Conservation (phyloP, 2,888 invertebrate genomes). For the Agonum fuliginosum region DNA sequence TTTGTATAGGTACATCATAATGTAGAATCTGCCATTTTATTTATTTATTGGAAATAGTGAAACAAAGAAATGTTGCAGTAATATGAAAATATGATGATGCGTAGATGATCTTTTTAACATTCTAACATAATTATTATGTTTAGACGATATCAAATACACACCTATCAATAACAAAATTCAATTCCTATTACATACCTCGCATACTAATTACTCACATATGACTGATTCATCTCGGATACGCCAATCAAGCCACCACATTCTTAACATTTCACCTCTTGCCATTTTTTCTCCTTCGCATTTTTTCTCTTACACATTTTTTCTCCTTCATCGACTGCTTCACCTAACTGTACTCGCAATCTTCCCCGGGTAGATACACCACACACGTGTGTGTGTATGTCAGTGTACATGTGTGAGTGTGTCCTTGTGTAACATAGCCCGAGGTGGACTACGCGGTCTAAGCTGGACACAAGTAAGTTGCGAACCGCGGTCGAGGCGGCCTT, state of each 20-base stretch:
- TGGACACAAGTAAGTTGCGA: background rate
- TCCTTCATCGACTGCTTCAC: background rate
- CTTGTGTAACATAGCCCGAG: background rate
- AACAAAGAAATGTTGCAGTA: no score
- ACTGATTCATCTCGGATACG: conserved; percentile 9
- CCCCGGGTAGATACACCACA: background rate
- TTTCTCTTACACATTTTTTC: no score
- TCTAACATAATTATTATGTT: background rate
- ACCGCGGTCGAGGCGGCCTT: conserved; percentile 14
- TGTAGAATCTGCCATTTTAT: no score
- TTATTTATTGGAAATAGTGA: no score
- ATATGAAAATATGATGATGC: no score
- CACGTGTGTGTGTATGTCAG: background rate
- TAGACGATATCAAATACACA: background rate
- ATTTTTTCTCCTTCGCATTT: no score
- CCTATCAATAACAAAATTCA: background rate
- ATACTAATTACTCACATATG: conserved; percentile 13
- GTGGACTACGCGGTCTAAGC: background rate
- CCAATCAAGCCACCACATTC: background rate
- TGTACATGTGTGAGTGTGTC: background rate
- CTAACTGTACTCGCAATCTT: conserved; percentile 23
- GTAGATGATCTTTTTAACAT: no score
- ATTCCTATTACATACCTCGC: background rate
- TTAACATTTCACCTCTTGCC: background rate
- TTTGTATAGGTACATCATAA: no score